Evolutionary conservation across 2,797 vertebrate species (phyloP), one percentile per base, ranked within the genome.

Genomic region (Linurgus olivaceus): DNA sequence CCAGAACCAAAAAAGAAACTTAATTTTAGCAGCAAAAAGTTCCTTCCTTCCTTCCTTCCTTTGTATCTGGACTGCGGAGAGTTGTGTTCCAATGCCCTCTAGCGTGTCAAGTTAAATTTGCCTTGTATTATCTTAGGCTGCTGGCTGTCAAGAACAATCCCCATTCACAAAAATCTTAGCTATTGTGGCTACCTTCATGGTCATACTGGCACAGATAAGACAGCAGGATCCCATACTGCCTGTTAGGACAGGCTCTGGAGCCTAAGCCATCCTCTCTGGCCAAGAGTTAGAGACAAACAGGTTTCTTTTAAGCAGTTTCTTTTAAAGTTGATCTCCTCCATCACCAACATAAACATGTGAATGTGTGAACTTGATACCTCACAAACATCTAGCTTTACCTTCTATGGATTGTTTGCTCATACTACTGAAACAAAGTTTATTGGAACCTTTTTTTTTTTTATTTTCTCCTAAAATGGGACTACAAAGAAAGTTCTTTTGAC

Each of bases 51-150:
- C 26, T 48, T 57, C 40, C 40, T 42, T 42, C 40, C 40, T 42
- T 42, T 4, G 1, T 17, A 9, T 66, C n/a, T 11, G 28, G 14
- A 20, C 61, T 44, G 52, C 25, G 40, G 16, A 54, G 35, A 58
- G 48, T 18, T 90, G 92, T 88, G 54, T 80, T 95, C 81, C 50
- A 44, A 11, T 83, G 94, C 94, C 96, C 92, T 92, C 95, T 96
- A 95, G 91, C 4, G 95, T 67, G 54, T 17, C 18, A 74, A 80
- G 6, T 65, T 50, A 89, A 70, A 80, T 44, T 86, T 93, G 62
- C 58, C 6, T 82, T 6, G 4, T 54, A 54, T 65, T 86, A 28
- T 58, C n/a, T 63, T 55, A 26, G 31, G 6, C 31, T 52, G 2
- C 21, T 26, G 28, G 24, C 70, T 26, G 17, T 63, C 37, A 18